Conservation (phyloP, 2,888 invertebrate genomes). For the Metopia argyrocephala region DNA sequence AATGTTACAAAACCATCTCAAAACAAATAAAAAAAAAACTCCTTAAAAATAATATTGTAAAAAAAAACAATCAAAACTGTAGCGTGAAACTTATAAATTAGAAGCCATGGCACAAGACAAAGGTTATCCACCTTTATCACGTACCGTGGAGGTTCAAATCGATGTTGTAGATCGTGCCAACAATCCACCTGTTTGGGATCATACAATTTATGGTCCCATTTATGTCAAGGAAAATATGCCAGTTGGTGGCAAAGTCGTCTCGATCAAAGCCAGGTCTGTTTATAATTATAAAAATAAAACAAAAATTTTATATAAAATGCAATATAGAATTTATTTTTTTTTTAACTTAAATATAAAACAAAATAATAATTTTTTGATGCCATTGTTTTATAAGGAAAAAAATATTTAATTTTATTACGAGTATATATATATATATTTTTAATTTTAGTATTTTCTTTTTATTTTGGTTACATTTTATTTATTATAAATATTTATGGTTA, state of each 20-base stretch:
- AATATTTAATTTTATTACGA: conserved; percentile 13
- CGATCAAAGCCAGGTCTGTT: conserved; percentile 99
- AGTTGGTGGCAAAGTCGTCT: conserved; percentile 98
- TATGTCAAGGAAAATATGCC: conserved; percentile 98
- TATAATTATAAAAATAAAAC: conserved; percentile 60
- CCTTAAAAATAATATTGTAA: conserved; percentile 23
- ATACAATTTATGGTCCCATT: conserved; percentile 97
- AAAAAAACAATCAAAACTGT: conserved; percentile 67
- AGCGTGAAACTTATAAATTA: conserved; percentile 99
- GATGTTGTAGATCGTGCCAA: conserved; percentile 98
- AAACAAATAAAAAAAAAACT: conserved; percentile 16
- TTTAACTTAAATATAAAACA: conserved; percentile 29
- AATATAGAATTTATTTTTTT: conserved; percentile 15
- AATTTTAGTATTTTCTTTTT: conserved; percentile 33
- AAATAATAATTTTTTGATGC: conserved; percentile 52
- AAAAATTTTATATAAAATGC: conserved; percentile 5
- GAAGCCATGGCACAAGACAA: conserved; percentile 99
- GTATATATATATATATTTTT: conserved; percentile 16
- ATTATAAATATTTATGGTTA: conserved; percentile 42
- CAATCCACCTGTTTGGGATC: conserved; percentile 98
- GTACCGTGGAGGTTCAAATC: conserved; percentile 98
- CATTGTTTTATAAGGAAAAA: conserved; percentile 27
- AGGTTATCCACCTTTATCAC: conserved; percentile 95
- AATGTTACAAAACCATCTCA: conserved; percentile 62
- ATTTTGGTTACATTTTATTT: conserved; percentile 53